Percentiles rank a stretch among this genome's conserved stretches.
Conservation (phyloP, 2,888 invertebrate genomes). For the Parnassius orleans region DNA sequence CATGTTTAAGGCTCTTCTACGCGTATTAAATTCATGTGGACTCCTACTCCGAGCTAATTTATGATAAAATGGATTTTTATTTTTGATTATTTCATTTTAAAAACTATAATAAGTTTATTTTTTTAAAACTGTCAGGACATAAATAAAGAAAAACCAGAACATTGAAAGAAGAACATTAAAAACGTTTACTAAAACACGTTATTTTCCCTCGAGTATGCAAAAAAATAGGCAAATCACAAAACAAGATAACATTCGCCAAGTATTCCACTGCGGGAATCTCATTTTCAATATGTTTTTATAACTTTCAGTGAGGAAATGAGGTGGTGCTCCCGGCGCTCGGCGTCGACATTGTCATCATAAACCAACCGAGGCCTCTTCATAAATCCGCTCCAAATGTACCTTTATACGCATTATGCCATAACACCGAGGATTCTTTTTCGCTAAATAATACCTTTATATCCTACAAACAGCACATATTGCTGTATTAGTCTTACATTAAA, state of each 20-base stretch:
- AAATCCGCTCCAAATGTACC: constrained; percentile 77
- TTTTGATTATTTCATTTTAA: neutral
- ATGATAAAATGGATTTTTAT: too few species aligned
- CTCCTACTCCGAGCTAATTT: too few species aligned
- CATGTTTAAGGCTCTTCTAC: too few species aligned
- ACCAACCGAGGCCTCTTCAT: constrained; percentile 75
- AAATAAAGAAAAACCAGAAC: constrained; percentile 27
- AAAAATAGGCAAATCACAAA: constrained; percentile 77
- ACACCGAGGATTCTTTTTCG: constrained; percentile 53
- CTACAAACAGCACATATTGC: constrained; percentile 59
- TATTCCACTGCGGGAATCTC: constrained; percentile 73
- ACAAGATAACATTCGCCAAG: constrained; percentile 77
- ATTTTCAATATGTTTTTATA: constrained; percentile 82
- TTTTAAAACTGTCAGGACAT: neutral
- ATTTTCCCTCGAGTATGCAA: constrained; percentile 60
- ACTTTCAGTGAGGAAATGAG: constrained; percentile 80
- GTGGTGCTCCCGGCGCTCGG: constrained; percentile 69
- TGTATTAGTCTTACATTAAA: constrained; percentile 41
- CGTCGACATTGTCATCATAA: constrained; percentile 76
- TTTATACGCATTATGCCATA: constrained; percentile 77
- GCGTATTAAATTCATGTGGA: too few species aligned
- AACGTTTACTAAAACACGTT: constrained; percentile 56
- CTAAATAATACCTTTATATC: constrained; percentile 61
- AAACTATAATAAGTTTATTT: too few species aligned
- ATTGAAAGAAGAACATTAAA: constrained; percentile 43